Conservation (phyloP, 2,888 invertebrate genomes). For the Shargacucullia verbasci region DNA sequence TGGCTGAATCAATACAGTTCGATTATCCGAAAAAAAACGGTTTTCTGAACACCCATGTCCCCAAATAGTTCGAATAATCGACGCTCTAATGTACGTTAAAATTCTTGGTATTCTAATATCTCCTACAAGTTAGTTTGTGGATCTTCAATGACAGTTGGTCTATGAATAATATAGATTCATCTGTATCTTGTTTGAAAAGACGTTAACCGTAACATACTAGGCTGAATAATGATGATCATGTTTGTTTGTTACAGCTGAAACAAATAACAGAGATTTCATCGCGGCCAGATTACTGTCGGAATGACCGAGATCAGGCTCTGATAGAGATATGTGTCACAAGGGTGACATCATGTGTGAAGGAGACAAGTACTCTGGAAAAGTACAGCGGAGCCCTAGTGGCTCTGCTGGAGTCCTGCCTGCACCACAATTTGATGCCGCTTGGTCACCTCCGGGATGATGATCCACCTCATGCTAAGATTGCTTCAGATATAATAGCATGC, state of each 20-base stretch:
- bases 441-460: slow-evolving; percentile 93
- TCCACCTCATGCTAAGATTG: slow-evolving; percentile 98
- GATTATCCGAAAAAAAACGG: too few species aligned
- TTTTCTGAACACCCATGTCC: too few species aligned
- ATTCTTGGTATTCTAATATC: too few species aligned
- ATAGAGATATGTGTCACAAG: slow-evolving; percentile 98
- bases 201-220: too few species aligned
- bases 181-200: too few species aligned
- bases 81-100: too few species aligned
- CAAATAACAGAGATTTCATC: slow-evolving; percentile 95
- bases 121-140: too few species aligned
- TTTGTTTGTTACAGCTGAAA: slow-evolving; percentile 86
- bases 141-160: too few species aligned
- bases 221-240: slow-evolving; percentile 5
- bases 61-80: too few species aligned
- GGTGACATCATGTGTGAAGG: slow-evolving; percentile 96
- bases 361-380: slow-evolving; percentile 95
- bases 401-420: slow-evolving; percentile 95
- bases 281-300: slow-evolving; percentile 94
- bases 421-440: slow-evolving; percentile 95
- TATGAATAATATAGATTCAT: too few species aligned
- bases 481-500: slow-evolving; percentile 97
- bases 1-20: too few species aligned
- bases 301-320: slow-evolving; percentile 97
- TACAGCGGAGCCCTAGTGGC: slow-evolving; percentile 95